Evolutionary conservation across 2,113 vertebrate genomes (phyloP), one percentile per base, ranked within the genome.

Genomic region (Grus americana): DNA sequence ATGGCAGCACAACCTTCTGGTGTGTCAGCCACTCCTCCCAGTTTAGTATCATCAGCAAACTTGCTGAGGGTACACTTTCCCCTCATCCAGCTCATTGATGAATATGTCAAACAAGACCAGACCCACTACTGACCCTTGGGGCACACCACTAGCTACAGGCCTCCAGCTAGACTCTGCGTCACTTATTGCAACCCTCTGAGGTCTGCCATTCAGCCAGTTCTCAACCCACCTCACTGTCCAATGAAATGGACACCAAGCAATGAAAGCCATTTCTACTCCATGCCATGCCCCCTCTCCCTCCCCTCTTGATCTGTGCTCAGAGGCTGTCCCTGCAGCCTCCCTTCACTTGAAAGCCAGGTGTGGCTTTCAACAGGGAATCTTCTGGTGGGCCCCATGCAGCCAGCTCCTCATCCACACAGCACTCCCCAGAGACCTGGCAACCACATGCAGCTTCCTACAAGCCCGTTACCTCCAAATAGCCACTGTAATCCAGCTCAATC

Each of bases 401-500:
- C 70, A 91, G 57, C 15, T 82, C 38, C 67, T 71, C 32, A 50
- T 32, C 47, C 61, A 72, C 40, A 63, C 6, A 72, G 49, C n/a
- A 72, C 49, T 92, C 29, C 61, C 66, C 57, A 59, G 38, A 54
- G 10, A 59, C 11, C 44, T 63, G 40, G 23, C 63, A 83, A 58
- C 44, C 13, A 42, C 1, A 0, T 36, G 7, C n/a, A 55, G 11
- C 9, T 44, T 49, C 38, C 38, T 36, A 57, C 30, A 61, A 54
- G 61, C 22, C 36, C 22, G n/a, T 98, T 96, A 99, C 99, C 99
- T 99, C 99, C 92, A 99, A 98, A 82, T 97, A 98, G 11, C 98
- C 97, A 18, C 98, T 98, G 96, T 99, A 99, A 96, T 99, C 98
- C 55, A 99, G 95, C 92, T 99, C 99, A 3, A 99, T 99, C 84